These are phyloP conservation scores for Blastobasis lacticolella DNA, from an alignment of 2,888 invertebrate genomes.

Conservation along the genomic window DNA sequence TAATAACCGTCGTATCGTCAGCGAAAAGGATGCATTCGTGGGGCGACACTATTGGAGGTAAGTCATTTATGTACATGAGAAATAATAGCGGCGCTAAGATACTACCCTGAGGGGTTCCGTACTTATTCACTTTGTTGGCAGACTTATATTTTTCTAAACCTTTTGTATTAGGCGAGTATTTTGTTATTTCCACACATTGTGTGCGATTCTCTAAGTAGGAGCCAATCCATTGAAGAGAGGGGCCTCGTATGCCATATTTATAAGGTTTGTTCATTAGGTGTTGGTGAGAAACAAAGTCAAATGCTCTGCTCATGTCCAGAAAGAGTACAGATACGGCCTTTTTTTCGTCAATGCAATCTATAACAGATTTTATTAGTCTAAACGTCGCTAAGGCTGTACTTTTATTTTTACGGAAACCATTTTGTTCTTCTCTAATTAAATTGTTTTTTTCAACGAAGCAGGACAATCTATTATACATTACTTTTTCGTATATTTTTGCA, in stretches of 20 bases:
- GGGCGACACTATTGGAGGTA: too few species aligned
- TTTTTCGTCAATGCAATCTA: not conserved
- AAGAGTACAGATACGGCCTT: not conserved
- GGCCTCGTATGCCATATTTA: not conserved
- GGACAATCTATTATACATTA: not conserved
- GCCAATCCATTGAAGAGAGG: not conserved
- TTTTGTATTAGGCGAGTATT: not conserved
- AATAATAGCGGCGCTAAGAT: too few species aligned
- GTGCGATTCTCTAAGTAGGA: not conserved
- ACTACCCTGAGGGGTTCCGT: too few species aligned
- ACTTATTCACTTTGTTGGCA: too few species aligned
- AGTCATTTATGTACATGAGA: too few species aligned
- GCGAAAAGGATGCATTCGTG: too few species aligned
- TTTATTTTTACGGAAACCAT: constrained; percentile 1
- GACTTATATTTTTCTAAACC: too few species aligned
- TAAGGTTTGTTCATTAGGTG: not conserved
- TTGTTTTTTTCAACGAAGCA: not conserved
- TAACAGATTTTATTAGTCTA: not conserved
- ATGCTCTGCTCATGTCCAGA: not conserved
- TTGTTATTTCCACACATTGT: not conserved
- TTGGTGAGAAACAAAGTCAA: not conserved
- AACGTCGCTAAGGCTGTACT: not conserved
- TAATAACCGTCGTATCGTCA: too few species aligned
- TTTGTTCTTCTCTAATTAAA: not conserved
- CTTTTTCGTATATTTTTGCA: constrained; percentile 3